A percentile compares a stretch with the other conserved stretches of the same genome.
These are phyloP conservation scores for Pangasianodon gigas DNA, from an alignment of 2,113 vertebrate genomes.

Conservation along the genomic window DNA sequence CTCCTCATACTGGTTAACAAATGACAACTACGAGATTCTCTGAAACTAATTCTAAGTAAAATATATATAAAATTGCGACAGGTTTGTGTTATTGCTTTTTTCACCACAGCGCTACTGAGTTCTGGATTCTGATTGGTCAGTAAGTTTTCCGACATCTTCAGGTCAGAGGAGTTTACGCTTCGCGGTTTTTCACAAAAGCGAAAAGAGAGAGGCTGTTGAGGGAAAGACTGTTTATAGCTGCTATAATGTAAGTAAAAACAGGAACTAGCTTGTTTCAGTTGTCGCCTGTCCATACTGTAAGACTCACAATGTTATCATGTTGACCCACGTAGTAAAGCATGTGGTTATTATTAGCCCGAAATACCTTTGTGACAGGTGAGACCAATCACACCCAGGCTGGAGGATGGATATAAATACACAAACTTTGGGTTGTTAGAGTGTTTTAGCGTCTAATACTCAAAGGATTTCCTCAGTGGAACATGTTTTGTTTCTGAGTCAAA, in stretches of 20 bases:
- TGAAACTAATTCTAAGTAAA: neutral
- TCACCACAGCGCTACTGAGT: no score
- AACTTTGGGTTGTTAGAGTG: neutral
- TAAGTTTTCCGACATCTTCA: neutral
- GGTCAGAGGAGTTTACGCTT: no score
- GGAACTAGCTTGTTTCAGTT: neutral
- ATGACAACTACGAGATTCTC: neutral
- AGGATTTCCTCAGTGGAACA: slow-evolving; percentile 5
- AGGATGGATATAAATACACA: neutral
- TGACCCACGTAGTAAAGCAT: slow-evolving; percentile 26
- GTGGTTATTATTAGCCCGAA: slow-evolving; percentile 40
- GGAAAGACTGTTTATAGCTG: neutral
- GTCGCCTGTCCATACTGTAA: neutral
- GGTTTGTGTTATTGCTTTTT: no score
- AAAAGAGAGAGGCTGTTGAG: neutral
- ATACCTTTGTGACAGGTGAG: slow-evolving; percentile 45
- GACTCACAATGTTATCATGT: neutral
- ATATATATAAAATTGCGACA: no score
- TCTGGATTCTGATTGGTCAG: neutral
- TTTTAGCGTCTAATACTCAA: slow-evolving; percentile 7
- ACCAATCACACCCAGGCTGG: slow-evolving; percentile 20
- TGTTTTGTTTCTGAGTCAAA: slow-evolving; percentile 19
- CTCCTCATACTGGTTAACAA: neutral
- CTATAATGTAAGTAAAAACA: neutral
- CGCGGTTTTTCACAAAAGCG: no score